Evolutionary conservation across 2,797 vertebrate species (phyloP).

Genomic region (Chrysocyon brachyurus): DNA sequence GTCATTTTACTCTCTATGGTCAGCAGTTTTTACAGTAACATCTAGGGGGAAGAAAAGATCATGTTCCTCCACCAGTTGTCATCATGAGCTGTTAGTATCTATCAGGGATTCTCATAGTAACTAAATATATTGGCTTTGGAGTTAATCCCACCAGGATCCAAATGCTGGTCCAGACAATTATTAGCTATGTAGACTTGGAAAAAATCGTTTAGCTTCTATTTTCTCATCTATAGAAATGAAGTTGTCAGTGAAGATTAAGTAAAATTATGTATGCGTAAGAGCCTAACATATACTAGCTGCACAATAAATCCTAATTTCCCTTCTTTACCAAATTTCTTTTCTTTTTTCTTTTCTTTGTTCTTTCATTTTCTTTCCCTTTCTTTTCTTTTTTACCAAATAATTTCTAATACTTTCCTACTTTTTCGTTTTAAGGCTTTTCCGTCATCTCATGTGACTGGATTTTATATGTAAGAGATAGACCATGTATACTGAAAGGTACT

Average conservation of each 20-base stretch:
- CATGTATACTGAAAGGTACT: not conserved
- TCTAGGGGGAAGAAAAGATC: not conserved
- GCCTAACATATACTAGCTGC: not conserved
- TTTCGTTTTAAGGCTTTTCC: not conserved
- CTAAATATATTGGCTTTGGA: not conserved
- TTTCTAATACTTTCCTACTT: not conserved
- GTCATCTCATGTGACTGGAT: not conserved
- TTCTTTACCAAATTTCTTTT: not conserved
- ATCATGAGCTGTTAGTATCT: not conserved
- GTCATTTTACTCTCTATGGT: not conserved
- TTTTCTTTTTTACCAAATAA: not conserved
- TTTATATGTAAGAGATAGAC: not conserved
- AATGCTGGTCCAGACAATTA: not conserved
- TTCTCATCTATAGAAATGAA: not conserved
- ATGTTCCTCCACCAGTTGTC: not conserved
- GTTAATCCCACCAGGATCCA: not conserved
- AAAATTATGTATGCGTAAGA: conserved; percentile 11
- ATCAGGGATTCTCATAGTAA: not conserved
- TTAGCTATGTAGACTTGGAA: not conserved
- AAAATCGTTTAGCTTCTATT: conserved; percentile 8
- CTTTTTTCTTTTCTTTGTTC: too few relatives aligned
- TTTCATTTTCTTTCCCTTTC: too few relatives aligned
- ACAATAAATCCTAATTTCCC: conserved; percentile 12
- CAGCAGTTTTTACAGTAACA: not conserved
- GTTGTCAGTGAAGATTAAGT: not conserved